Base-by-base conservation (phyloP, 2,113 vertebrate genomes). In the Tetraodon nigroviridis region DNA sequence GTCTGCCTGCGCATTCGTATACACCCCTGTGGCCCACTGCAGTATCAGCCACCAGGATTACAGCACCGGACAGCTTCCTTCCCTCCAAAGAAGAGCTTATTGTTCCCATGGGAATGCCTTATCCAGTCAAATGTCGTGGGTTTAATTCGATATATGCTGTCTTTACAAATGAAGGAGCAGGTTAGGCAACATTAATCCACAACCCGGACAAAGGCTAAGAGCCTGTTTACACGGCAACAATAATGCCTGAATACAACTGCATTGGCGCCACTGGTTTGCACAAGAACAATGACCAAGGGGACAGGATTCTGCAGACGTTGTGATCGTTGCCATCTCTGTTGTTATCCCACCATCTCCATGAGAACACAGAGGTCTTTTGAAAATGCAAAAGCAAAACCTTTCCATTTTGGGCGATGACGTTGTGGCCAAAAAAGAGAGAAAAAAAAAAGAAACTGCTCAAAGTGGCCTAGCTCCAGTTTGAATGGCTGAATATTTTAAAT, bases 91-190 rank as follows among this genome's bases (percentile, higher is more conserved):
- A 37, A 49, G 64, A 71, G 58, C 66, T 42, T 77, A n/a, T 50
- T 55, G 56, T 79, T 74, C 59, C 56, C 61, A 32, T 61, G 61
- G 69, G 46, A 73, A 27, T 44, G 37, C 56, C 61, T 66, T 54
- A 75, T 50, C 50, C 59, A 64, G 67, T 78, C 75, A 82, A 72
- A 85, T 82, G 66, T 73, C 71, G 75, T 32, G 60, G 55, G 18
- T 73, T 75, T 73, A 73, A 78, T 61, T 61, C 64, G 2, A 44
- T 22, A 51, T 48, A 46, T 32, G 51, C 41, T 17, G 6, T 21
- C 62, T 69, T 56, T n/a, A 18, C 53, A 15, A 45, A 51, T 46
- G 45, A 64, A 40, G 22, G 52, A 71, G 58, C 58, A 45, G 52
- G 57, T n/a, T 61, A 44, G 47, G 64, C 55, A 17, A 66, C 14